phyloP scores from a whole-genome alignment of 2,888 invertebrate genomes.

The Sylvicola cinctus region DNA sequence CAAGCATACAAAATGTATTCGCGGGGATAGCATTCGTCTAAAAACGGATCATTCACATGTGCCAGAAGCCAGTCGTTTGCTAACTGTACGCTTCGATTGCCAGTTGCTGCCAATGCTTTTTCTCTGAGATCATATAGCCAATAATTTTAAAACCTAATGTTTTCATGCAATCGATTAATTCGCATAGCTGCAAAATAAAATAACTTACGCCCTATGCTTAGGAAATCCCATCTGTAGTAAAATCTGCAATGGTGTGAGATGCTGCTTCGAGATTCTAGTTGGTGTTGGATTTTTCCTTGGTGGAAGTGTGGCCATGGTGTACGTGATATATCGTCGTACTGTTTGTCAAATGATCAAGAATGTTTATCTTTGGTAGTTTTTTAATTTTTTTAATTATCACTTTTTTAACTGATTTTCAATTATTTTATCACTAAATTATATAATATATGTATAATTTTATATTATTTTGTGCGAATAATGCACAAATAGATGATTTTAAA shows the following conservation, averaged over 20 bases:
- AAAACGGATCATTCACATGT: slow-evolving; percentile 64
- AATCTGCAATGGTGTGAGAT: slow-evolving; percentile 57
- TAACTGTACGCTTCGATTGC: slow-evolving; percentile 66
- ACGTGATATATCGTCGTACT: slow-evolving; percentile 11
- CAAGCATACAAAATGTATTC: slow-evolving; percentile 79
- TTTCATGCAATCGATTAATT: background rate
- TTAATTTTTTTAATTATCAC: too few species aligned
- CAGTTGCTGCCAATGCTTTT: slow-evolving; percentile 78
- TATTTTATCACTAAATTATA: too few species aligned
- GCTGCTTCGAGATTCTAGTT: slow-evolving; percentile 49
- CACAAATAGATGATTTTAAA: too few species aligned
- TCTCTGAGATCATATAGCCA: slow-evolving; percentile 32
- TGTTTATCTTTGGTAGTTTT: too few species aligned
- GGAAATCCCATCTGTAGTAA: slow-evolving; percentile 78
- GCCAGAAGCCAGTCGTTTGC: slow-evolving; percentile 82
- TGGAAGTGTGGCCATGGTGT: slow-evolving; percentile 51
- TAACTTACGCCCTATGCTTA: slow-evolving; percentile 67
- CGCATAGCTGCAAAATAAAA: background rate
- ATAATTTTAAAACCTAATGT: background rate
- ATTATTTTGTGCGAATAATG: too few species aligned
- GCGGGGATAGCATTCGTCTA: slow-evolving; percentile 56
- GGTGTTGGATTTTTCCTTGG: slow-evolving; percentile 55
- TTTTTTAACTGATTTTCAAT: too few species aligned
- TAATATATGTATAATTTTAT: too few species aligned
- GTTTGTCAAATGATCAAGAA: background rate